phyloP scores from a whole-genome alignment of 2,113 vertebrate species.

The Corythoichthys haematopterus region DNA sequence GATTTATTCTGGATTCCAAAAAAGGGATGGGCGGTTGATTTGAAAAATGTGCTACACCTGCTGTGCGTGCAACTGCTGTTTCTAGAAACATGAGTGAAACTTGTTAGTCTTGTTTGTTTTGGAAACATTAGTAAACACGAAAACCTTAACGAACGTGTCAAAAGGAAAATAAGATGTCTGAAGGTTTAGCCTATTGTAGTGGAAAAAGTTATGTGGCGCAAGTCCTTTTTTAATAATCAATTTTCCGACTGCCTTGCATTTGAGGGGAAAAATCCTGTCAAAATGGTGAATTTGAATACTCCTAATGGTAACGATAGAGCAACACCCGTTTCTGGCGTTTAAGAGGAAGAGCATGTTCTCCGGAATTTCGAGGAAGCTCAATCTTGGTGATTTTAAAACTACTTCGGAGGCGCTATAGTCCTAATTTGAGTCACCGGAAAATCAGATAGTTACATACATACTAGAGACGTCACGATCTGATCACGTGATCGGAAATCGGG shows the following conservation, averaged over 20 bases:
- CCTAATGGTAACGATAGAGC: too few relatives aligned
- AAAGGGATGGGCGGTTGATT: not conserved
- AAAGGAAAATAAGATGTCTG: not conserved
- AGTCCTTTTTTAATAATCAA: not conserved
- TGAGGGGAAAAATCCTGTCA: too few relatives aligned
- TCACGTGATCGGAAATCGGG: too few relatives aligned
- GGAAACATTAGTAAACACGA: not conserved
- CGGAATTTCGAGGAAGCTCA: too few relatives aligned
- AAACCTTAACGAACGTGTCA: not conserved
- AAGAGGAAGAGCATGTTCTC: too few relatives aligned
- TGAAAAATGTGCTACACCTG: constrained; percentile 1
- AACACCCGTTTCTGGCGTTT: too few relatives aligned
- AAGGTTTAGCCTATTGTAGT: too few relatives aligned
- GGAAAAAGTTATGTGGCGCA: not conserved
- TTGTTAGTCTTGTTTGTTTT: constrained; percentile 8
- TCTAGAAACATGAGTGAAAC: not conserved
- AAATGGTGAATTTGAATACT: not conserved
- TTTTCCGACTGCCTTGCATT: not conserved
- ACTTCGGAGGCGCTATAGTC: too few relatives aligned
- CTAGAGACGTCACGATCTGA: too few relatives aligned
- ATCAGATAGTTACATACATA: too few relatives aligned
- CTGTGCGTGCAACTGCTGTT: not conserved
- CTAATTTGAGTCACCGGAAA: too few relatives aligned
- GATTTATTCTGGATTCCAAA: not conserved
- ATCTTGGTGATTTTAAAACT: too few relatives aligned